Evolutionary conservation across 2,113 vertebrate genomes (phyloP), one percentile per base, ranked within the genome.

Genomic region (Syrmaticus mikado): DNA sequence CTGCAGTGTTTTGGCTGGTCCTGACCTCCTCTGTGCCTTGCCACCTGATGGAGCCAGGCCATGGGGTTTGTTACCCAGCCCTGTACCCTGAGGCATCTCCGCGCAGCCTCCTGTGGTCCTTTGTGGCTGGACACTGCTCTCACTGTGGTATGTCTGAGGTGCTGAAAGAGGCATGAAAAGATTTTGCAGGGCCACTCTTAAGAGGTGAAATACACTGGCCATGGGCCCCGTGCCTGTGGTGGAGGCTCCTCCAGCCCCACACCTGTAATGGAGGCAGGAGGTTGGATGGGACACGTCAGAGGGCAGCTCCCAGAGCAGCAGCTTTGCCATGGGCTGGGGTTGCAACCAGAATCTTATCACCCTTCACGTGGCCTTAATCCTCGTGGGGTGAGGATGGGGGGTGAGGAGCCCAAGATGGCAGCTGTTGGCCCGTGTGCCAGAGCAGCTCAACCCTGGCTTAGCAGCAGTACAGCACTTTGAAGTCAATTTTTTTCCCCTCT

Each of bases 321-420:
- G 50, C 84, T 80, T 92, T 93, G 81, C 87, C 93, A 75, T 7
- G 13, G 55, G 36, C 45, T 55, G 41, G 24, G 74, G 43, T 73
- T 67, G 64, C 0, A 40, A 40, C 53, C 0, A 7, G 19, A 58
- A n/a, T n/a, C 66, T 82, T 0, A 0, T 18, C 0, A 1, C 43
- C 65, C 18, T 58, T 38, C 24, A 3, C 3, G 50, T 25, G 4
- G 5, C 55, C 77, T 38, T 74, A 55, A n/a, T 24, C 80, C 40
- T 0, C 2, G 0, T 79, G 38, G 25, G 46, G 12, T 1, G 21
- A 1, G 6, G 76, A 3, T 20, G 61, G 66, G 89, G 58, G 80
- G 52, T n/a, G 62, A 43, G 7, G 91, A 75, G 66, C 68, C n/a
- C 32, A 45, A 55, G 76, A 48, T 27, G 43, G 14, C 4, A 27